phyloP scores from a whole-genome alignment of 2,113 vertebrate species.

The Ageneiosus marmoratus region DNA sequence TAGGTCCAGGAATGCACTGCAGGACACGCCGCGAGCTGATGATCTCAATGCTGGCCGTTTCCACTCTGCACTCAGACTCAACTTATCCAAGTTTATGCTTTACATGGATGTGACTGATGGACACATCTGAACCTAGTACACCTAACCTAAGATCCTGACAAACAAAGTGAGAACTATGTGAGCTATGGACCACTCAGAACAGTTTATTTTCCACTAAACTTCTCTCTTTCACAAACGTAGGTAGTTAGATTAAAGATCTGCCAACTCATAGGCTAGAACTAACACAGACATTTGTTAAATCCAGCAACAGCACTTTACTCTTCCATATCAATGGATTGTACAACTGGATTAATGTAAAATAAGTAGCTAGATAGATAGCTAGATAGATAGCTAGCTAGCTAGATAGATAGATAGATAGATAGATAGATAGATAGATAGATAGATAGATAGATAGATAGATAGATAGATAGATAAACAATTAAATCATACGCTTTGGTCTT shows the following conservation, averaged over 20 bases:
- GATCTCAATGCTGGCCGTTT: not conserved
- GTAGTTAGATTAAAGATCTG: not conserved
- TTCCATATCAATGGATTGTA: not conserved
- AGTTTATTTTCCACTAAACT: not conserved
- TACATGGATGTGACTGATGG: not conserved
- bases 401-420: no score
- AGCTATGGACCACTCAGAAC: not conserved
- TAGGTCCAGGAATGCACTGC: conserved; percentile 28
- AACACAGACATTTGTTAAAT: not conserved
- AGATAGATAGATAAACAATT: no score
- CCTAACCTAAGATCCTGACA: not conserved
- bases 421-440: no score
- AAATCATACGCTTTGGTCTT: no score
- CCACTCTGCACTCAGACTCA: conserved; percentile 7
- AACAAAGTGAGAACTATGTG: not conserved
- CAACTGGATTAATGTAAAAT: not conserved
- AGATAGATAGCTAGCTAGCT: no score
- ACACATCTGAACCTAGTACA: not conserved
- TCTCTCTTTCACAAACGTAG: no score
- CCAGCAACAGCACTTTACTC: not conserved
- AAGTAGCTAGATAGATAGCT: no score
- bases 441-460: no score
- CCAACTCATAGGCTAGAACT: not conserved
- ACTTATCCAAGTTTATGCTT: not conserved
- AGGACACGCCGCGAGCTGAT: conserved; percentile 20